Evolutionary conservation across 2,113 vertebrate genomes (phyloP).

Genomic region (Gadus macrocephalus): DNA sequence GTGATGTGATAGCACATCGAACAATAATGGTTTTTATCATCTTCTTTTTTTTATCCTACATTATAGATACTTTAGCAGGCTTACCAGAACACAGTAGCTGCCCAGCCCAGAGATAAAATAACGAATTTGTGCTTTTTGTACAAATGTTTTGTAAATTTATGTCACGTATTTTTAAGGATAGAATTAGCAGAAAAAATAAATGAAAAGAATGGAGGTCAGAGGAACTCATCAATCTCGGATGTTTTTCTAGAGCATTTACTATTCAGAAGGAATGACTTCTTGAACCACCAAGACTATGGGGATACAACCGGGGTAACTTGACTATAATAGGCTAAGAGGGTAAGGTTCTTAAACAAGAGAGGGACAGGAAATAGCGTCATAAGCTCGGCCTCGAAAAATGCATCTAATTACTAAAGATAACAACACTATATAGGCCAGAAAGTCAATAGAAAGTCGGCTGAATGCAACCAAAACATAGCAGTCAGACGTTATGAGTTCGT

Average conservation of each 20-base stretch:
- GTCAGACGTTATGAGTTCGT: no score
- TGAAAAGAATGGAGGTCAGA: conserved; percentile 19
- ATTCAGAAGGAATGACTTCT: conserved; percentile 35
- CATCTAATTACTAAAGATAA: conserved; percentile 1
- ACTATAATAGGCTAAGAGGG: background rate
- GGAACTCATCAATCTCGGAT: conserved; percentile 17
- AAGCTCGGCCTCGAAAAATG: background rate
- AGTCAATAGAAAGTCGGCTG: no score
- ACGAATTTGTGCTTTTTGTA: no score
- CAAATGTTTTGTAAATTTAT: no score
- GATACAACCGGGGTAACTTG: conserved; percentile 3
- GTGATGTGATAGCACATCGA: no score
- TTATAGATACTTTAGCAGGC: no score
- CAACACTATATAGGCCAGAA: no score
- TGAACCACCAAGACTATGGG: background rate
- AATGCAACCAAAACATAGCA: no score
- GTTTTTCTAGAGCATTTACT: conserved; percentile 36
- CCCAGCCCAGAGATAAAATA: conserved; percentile 26
- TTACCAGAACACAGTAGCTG: no score
- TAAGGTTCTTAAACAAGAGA: background rate
- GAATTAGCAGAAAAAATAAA: conserved; percentile 39
- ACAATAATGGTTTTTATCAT: no score
- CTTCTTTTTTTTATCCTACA: no score
- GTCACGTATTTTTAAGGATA: conserved; percentile 31
- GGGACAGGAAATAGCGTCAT: background rate